phyloP scores from a whole-genome alignment of 2,797 vertebrate species.

The Heteromormyrus szaboi region DNA sequence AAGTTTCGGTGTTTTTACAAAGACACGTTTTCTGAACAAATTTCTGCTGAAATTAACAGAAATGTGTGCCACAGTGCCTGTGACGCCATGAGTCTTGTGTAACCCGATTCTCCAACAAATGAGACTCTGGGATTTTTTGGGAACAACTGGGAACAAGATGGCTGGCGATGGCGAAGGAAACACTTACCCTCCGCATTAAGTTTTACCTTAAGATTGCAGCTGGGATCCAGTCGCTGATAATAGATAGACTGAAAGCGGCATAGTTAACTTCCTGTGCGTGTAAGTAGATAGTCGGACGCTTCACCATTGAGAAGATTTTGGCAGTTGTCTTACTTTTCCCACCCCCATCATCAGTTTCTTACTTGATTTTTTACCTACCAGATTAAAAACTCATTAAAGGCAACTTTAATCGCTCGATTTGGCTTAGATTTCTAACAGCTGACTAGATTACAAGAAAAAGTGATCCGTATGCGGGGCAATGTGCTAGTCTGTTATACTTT shows the following conservation, averaged over 20 bases:
- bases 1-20: neutral
- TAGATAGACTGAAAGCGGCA: neutral
- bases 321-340: neutral
- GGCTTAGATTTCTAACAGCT: neutral
- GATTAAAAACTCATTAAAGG: neutral
- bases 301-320: neutral
- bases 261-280: neutral
- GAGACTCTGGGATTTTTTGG: slow-evolving; percentile 38
- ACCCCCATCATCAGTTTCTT: neutral
- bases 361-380: neutral
- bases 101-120: slow-evolving; percentile 53
- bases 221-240: neutral
- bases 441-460: neutral
- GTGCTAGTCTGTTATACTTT: neutral
- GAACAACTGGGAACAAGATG: slow-evolving; percentile 67
- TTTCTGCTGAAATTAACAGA: slow-evolving; percentile 36
- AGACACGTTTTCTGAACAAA: neutral
- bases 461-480: neutral
- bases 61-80: slow-evolving; percentile 21
- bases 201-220: slow-evolving; percentile 25
- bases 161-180: slow-evolving; percentile 53
- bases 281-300: neutral
- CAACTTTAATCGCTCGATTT: neutral
- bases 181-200: slow-evolving; percentile 1
- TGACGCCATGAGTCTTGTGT: slow-evolving; percentile 54